Conservation (phyloP, 2,888 invertebrate species). For the Flabesymbios commensalis region DNA sequence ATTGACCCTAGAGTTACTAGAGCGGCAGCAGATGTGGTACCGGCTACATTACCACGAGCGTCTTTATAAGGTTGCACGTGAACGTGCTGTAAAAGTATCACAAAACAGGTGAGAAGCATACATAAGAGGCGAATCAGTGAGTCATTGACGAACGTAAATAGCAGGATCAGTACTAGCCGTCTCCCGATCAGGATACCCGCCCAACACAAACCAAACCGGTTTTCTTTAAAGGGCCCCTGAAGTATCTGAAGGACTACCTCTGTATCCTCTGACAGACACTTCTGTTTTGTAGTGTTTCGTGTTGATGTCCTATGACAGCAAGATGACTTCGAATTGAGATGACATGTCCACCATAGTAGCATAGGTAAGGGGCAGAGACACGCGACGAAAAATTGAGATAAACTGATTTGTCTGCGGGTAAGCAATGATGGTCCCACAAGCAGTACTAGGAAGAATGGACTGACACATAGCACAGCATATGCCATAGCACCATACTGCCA, state of each 20-base stretch:
- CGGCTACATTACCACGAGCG: slow-evolving; percentile 32
- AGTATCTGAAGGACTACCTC: slow-evolving; percentile 22
- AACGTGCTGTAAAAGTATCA: slow-evolving; percentile 36
- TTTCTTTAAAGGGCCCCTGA: slow-evolving; percentile 34
- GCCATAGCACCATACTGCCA: slow-evolving; percentile 31
- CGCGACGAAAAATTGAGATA: slow-evolving; percentile 29
- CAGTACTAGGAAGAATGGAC: slow-evolving; percentile 33
- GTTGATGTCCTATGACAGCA: not conserved
- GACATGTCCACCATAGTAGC: slow-evolving; percentile 23
- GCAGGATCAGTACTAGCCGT: slow-evolving; percentile 29
- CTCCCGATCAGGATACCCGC: slow-evolving; percentile 36
- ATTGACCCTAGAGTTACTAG: slow-evolving; percentile 33
- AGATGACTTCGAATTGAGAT: too few species aligned
- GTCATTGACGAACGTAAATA: slow-evolving; percentile 37
- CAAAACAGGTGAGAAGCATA: slow-evolving; percentile 35
- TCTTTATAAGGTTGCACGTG: slow-evolving; percentile 37
- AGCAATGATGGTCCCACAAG: slow-evolving; percentile 31
- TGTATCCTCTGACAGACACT: not conserved
- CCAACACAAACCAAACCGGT: slow-evolving; percentile 31
- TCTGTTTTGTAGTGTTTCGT: not conserved
- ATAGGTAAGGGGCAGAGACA: slow-evolving; percentile 32
- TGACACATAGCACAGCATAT: slow-evolving; percentile 25
- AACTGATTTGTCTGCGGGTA: slow-evolving; percentile 12
- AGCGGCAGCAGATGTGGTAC: slow-evolving; percentile 32
- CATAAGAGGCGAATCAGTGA: slow-evolving; percentile 32